Evolutionary conservation across 2,113 vertebrate species (phyloP).

Genomic region (Calonectris borealis): DNA sequence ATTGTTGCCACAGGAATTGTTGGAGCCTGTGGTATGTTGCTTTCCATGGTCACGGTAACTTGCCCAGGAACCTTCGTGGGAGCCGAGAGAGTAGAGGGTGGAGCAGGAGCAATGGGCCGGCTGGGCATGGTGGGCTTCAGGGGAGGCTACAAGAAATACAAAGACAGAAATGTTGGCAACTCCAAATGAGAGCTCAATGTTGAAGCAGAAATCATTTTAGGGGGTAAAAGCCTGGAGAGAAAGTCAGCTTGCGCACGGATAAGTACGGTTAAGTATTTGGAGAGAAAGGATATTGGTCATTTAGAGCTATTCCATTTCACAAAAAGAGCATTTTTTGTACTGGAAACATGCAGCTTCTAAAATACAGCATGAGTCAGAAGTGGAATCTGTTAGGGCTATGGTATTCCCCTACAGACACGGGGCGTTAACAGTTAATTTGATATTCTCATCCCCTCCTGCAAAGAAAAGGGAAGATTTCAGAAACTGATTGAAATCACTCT

Average conservation of each 20-base stretch:
- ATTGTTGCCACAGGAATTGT: conserved; percentile 98
- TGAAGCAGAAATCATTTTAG: neutral
- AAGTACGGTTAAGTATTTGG: neutral
- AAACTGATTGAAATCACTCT: neutral
- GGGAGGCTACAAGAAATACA: conserved; percentile 77
- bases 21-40: conserved; percentile 87
- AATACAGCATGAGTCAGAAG: fast-evolving
- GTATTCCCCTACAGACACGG: neutral
- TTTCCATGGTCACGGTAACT: conserved; percentile 93
- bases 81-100: conserved; percentile 86
- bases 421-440: neutral
- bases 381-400: neutral
- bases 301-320: neutral
- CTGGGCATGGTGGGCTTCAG: conserved; percentile 92
- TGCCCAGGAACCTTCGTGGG: conserved; percentile 91
- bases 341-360: neutral
- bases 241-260: neutral
- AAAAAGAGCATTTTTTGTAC: neutral
- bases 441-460: neutral
- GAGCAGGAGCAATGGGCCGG: conserved; percentile 96
- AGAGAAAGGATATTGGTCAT: neutral
- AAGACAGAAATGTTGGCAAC: neutral
- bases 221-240: neutral
- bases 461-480: neutral
- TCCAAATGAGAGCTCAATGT: neutral